Percentiles rank a stretch among this genome's conserved stretches.
These are phyloP conservation scores for Eclectus roratus DNA, from an alignment of 2,113 vertebrate species.

Conservation along the genomic window DNA sequence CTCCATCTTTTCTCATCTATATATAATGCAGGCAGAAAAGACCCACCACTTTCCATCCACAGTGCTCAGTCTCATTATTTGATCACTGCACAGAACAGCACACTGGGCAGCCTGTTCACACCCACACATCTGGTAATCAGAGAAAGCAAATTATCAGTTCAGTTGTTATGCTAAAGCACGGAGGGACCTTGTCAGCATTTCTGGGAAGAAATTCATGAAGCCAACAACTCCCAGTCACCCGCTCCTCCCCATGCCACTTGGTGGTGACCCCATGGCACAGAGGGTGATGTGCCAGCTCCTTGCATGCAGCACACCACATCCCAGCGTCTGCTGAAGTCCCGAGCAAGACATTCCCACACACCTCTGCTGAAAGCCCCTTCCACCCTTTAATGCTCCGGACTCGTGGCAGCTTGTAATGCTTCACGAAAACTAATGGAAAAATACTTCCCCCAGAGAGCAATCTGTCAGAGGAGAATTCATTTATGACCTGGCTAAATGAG, in stretches of 20 bases:
- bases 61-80: neutral
- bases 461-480: neutral
- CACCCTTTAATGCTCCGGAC: neutral
- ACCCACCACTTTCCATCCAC: neutral
- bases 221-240: fast-evolving
- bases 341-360: neutral
- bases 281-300: fast-evolving
- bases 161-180: neutral
- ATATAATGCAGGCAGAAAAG: neutral
- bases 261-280: neutral
- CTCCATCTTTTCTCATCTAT: neutral
- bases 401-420: neutral
- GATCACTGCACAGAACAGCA: neutral
- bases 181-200: neutral
- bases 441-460: neutral
- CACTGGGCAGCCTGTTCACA: neutral
- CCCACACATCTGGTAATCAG: fast-evolving
- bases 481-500: neutral
- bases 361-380: neutral
- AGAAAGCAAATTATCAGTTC: neutral
- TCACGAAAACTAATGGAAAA: neutral
- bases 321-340: fast-evolving
- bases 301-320: fast-evolving
- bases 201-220: neutral
- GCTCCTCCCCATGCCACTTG: neutral